phyloP scores from a whole-genome alignment of 2,888 invertebrate genomes.

The Troides oblongomaculatus region DNA sequence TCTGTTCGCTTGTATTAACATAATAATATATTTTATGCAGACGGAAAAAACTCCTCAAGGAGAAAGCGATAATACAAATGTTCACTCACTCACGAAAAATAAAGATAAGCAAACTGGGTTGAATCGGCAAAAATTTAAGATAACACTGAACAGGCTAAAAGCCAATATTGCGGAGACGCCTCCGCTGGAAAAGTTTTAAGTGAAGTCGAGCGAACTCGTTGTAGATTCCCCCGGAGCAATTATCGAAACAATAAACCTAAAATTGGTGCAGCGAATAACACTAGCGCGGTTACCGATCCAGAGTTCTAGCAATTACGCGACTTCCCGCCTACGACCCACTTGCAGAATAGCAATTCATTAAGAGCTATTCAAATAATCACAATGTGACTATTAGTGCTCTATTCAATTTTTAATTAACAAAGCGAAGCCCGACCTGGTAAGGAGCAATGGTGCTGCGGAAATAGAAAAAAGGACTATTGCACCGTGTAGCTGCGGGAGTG shows the following conservation, averaged over 20 bases:
- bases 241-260: conserved; percentile 77
- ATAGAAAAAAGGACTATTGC: conserved; percentile 26
- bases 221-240: conserved; percentile 68
- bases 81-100: conserved; percentile 26
- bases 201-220: conserved; percentile 49
- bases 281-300: conserved; percentile 65
- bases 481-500: conserved; percentile 41
- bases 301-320: conserved; percentile 68
- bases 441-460: conserved; percentile 36
- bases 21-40: conserved; percentile 21
- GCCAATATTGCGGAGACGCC: conserved; percentile 44
- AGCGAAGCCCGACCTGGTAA: conserved; percentile 35
- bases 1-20: conserved; percentile 16
- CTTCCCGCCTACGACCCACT: conserved; percentile 65
- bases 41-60: conserved; percentile 18
- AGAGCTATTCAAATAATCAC: conserved; percentile 73
- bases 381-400: conserved; percentile 69
- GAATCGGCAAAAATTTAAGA: conserved; percentile 23
- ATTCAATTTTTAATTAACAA: conserved; percentile 70
- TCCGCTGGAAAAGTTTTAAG: conserved; percentile 50
- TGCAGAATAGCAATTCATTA: conserved; percentile 73
- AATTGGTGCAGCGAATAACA: conserved; percentile 67
- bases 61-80: conserved; percentile 26
- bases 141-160: conserved; percentile 35
- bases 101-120: conserved; percentile 28